phyloP scores from a whole-genome alignment of 2,797 vertebrate species.

The Acrossocheilus fasciatus region DNA sequence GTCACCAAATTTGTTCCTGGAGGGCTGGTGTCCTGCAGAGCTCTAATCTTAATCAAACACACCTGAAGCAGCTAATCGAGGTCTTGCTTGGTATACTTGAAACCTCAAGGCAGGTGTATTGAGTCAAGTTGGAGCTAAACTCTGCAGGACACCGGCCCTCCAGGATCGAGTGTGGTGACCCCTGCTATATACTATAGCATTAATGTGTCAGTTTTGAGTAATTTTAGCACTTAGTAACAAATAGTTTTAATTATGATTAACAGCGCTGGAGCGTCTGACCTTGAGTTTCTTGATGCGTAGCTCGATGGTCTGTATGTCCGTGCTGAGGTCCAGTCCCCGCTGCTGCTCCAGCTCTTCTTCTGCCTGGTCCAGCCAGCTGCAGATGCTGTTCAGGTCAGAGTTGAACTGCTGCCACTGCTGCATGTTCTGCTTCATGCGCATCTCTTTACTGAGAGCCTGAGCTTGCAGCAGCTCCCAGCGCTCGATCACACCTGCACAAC shows the following conservation, averaged over 20 bases:
- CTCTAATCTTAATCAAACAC: too few species aligned
- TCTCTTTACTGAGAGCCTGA: conserved; percentile 92
- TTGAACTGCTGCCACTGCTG: conserved; percentile 97
- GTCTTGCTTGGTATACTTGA: too few species aligned
- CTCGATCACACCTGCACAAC: conserved; percentile 88
- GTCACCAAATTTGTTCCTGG: too few species aligned
- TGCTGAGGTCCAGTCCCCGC: conserved; percentile 81
- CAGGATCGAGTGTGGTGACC: too few species aligned
- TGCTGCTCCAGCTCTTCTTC: conserved; percentile 88
- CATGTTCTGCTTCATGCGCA: conserved; percentile 92
- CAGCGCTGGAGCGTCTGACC: conserved; percentile 85
- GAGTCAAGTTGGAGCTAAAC: too few species aligned
- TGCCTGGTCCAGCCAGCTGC: conserved; percentile 87
- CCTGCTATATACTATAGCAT: background rate
- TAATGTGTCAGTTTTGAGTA: background rate
- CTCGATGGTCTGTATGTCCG: conserved; percentile 91
- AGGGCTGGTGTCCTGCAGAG: too few species aligned
- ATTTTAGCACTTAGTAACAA: background rate
- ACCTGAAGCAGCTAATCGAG: too few species aligned
- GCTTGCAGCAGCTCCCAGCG: conserved; percentile 98
- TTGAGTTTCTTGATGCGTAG: conserved; percentile 92
- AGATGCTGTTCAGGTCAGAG: conserved; percentile 87
- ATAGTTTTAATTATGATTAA: conserved; percentile 70
- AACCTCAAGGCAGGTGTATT: too few species aligned
- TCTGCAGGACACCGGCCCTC: too few species aligned